Evolutionary conservation across 2,888 invertebrate species (phyloP).

Genomic region (Eulithis prunata): DNA sequence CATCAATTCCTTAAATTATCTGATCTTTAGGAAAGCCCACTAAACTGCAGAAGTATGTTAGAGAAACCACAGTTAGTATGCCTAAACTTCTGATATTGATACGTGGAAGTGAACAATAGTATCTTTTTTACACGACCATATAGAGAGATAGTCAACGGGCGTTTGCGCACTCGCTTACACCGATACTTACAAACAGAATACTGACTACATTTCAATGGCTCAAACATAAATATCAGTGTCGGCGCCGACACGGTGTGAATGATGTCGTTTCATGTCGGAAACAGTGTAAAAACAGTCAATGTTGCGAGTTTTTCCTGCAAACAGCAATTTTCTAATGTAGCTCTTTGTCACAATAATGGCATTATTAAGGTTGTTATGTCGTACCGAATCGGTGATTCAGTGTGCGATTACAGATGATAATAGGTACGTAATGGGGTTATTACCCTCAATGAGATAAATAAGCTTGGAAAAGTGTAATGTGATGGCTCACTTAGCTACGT

Average conservation of each 20-base stretch:
- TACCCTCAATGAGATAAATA: constrained; percentile 23
- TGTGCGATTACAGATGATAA: constrained; percentile 6
- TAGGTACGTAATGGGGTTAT: not conserved
- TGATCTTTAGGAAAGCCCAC: constrained; percentile 16
- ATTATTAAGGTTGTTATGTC: constrained; percentile 22
- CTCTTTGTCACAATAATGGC: constrained; percentile 19
- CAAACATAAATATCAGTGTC: too few relatives aligned
- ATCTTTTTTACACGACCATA: constrained; percentile 14
- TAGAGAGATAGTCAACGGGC: not conserved
- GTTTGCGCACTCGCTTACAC: too few relatives aligned
- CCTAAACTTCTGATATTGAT: constrained; percentile 13
- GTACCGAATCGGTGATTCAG: constrained; percentile 28
- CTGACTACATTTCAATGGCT: too few relatives aligned
- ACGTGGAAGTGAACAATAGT: constrained; percentile 29
- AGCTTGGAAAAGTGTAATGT: constrained; percentile 18
- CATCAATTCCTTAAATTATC: too few relatives aligned
- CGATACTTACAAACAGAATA: too few relatives aligned
- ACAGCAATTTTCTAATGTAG: constrained; percentile 28
- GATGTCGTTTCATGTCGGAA: too few relatives aligned
- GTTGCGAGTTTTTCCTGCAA: constrained; percentile 17
- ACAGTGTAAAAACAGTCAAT: not conserved
- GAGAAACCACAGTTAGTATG: not conserved
- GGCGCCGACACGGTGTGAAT: too few relatives aligned
- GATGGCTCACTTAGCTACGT: too few relatives aligned
- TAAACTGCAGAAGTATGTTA: not conserved